Conservation (phyloP, 1,140 invertebrate species). For the Copidosoma floridanum region DNA sequence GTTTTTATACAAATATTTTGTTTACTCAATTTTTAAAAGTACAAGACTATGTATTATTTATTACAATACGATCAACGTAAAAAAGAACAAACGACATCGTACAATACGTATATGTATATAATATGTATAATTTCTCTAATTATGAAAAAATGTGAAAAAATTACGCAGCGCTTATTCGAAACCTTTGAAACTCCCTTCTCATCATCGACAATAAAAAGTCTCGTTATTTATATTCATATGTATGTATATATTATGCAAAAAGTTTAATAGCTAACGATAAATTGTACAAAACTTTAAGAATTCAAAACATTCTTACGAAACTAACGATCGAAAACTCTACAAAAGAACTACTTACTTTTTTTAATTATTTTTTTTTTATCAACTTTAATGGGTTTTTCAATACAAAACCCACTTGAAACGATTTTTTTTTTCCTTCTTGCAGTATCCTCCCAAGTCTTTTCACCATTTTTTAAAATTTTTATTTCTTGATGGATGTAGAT, state of each 20-base stretch:
- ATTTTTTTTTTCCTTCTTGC: no score
- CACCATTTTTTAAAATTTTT: no score
- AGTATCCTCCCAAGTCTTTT: no score
- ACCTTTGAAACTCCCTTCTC: neutral
- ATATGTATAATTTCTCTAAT: constrained; percentile 5
- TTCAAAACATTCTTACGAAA: constrained; percentile 16
- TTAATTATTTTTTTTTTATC: neutral
- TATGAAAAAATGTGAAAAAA: no score
- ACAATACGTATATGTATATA: constrained; percentile 3
- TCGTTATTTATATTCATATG: neutral
- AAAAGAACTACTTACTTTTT: constrained; percentile 19
- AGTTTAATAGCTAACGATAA: constrained; percentile 12
- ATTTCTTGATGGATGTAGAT: no score
- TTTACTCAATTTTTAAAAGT: no score
- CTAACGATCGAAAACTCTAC: constrained; percentile 10
- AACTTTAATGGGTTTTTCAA: no score
- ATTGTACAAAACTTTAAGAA: constrained; percentile 20
- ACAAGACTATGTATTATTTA: neutral
- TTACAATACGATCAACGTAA: neutral
- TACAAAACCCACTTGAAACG: constrained; percentile 3
- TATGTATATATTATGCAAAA: constrained; percentile 15
- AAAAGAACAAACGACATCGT: constrained; percentile 11
- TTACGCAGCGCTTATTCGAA: neutral
- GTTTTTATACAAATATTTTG: constrained; percentile 10
- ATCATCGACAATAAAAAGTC: constrained; percentile 7